Evolutionary conservation across 1,140 invertebrate species (phyloP), one percentile per base, ranked within the genome.

Genomic region (Ptiloglossa arizonensis): DNA sequence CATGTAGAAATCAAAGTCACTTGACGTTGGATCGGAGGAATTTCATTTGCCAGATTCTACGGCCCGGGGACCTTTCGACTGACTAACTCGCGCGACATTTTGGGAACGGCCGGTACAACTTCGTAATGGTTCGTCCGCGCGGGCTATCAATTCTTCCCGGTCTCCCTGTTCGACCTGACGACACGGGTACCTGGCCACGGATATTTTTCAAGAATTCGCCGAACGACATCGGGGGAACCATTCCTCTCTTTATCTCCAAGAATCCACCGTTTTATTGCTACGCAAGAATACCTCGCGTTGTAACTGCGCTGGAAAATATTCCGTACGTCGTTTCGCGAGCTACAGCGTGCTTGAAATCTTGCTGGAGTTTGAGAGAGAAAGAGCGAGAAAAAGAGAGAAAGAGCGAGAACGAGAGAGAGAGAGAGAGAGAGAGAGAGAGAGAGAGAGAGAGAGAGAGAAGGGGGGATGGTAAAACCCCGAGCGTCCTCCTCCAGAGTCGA

Each of bases 1-100:
- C 66, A 69, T 76, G 54, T 56, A 76, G 73, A 76, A 76, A 76
- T 76, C 73, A 76, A 76, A 76, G 54, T 76, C 73, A 69, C 66
- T 76, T 66, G 73, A 56, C 54, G 19, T 22, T 66, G 35, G 54
- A 48, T 38, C 64, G 35, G 32, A 69, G 73, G 73, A 76, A 76
- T 76, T 76, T 76, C 73, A 76, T 76, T 76, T 76, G 38, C 73
- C 27, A 67, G 72, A 74, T 74, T 74, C 72, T 67, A 38, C 48
- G 41, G 35, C 46, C 27, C 35, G 50, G 54, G 54, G 59, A 57
- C 66, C 52, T 68, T 66, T 75, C 63, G 72, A 32, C 63, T 32
- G 73, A 75, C 64, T 75, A 75, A 75, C 67, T 75, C 73, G 64
- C 29, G 52, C 48, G 41, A 69, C 64, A 64, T 24, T 75, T 29